Evolutionary conservation across 2,888 invertebrate genomes (phyloP).

Genomic region (Patella caerulea): DNA sequence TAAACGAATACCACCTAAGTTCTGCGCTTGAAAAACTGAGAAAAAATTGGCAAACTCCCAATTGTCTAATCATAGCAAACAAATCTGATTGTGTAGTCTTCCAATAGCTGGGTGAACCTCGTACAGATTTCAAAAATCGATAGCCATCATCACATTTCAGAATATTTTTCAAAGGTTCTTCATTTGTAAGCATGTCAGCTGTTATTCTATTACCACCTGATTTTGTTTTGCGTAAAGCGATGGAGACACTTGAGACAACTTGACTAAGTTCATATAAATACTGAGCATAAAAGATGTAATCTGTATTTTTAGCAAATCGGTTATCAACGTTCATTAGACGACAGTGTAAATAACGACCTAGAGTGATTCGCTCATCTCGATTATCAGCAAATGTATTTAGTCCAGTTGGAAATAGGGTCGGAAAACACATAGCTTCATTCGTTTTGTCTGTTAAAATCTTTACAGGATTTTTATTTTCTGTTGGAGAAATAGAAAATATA

Average conservation of each 20-base stretch:
- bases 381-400: background rate
- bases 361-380: slow-evolving; percentile 13
- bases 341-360: slow-evolving; percentile 21
- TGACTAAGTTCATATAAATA: slow-evolving; percentile 28
- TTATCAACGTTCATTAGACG: slow-evolving; percentile 22
- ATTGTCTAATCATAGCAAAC: slow-evolving; percentile 43
- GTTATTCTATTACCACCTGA: slow-evolving; percentile 13
- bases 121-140: slow-evolving; percentile 25
- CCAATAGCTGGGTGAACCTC: slow-evolving; percentile 16
- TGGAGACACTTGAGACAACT: slow-evolving; percentile 11
- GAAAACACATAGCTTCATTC: slow-evolving; percentile 29
- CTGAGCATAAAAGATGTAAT: slow-evolving; percentile 30
- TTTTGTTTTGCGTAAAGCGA: slow-evolving; percentile 23
- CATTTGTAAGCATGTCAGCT: slow-evolving; percentile 17
- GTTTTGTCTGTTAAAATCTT: slow-evolving; percentile 20
- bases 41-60: slow-evolving; percentile 39
- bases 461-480: slow-evolving; percentile 28
- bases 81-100: slow-evolving; percentile 26
- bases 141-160: slow-evolving; percentile 25
- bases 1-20: slow-evolving; percentile 24
- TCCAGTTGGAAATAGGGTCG: slow-evolving; percentile 29
- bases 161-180: slow-evolving; percentile 12
- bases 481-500: slow-evolving; percentile 30
- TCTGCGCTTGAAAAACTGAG: slow-evolving; percentile 37
- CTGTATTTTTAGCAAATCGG: slow-evolving; percentile 25